Conservation (phyloP, 2,113 vertebrate species). For the Mirounga angustirostris region DNA sequence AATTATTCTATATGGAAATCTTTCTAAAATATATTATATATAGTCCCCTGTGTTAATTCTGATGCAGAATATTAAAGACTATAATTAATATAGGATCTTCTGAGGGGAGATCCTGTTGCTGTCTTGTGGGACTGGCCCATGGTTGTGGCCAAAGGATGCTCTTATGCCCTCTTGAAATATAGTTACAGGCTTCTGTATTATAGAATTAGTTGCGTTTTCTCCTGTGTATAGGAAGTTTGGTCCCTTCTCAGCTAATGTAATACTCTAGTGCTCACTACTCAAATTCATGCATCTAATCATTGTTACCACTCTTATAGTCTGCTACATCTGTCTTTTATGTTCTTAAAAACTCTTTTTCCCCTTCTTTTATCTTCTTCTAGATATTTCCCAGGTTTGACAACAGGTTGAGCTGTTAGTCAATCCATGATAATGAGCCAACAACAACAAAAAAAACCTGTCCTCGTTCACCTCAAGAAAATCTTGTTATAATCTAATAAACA, state of each 20-base stretch:
- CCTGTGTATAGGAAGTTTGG: neutral
- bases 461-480: constrained; percentile 2
- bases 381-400: constrained; percentile 45
- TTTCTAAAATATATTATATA: neutral
- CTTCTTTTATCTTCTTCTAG: neutral
- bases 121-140: neutral
- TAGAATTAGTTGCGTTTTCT: neutral
- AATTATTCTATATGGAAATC: constrained; percentile 30
- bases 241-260: neutral
- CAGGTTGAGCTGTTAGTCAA: neutral
- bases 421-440: neutral
- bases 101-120: neutral
- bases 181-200: neutral
- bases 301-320: neutral
- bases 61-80: neutral
- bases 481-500: constrained; percentile 43
- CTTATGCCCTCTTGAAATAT: neutral
- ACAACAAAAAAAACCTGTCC: neutral
- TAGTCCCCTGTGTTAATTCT: neutral
- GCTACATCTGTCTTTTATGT: neutral
- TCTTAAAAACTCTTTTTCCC: neutral
- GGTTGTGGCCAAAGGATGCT: neutral
- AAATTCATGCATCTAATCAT: neutral
- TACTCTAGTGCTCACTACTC: neutral
- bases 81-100: neutral